Base-by-base conservation (phyloP, 2,888 invertebrate species). In the Halocaridina rubra region DNA sequence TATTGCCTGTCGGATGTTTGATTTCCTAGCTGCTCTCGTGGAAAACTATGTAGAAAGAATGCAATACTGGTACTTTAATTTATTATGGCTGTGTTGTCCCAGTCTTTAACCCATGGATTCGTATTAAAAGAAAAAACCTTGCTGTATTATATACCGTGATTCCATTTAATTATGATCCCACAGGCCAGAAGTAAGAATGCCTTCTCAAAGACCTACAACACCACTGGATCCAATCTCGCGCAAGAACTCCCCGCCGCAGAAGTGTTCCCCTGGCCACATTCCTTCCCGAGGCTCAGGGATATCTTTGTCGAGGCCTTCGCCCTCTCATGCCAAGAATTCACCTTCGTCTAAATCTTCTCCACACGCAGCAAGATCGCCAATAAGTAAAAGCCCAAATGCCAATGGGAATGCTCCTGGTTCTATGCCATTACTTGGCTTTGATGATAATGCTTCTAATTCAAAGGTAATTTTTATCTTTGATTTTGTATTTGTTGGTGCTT, bases 221-320 rank as follows among this genome's bases (percentile, higher is more conserved):
- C 86, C 86, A 0, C 71, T 86, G 10, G 86, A 86, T 13, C 79
- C 86, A 24, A 57, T 72, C 7, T 27, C 81, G 27, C 76, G 86
- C 5, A 81, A 79, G 71, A 88, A 72, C 39, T 86, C 84, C n/a
- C 81, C 81, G 0, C 79, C 87, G 16, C 85, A 74, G 76, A 81
- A 85, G 71, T 74, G 78, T 24, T 75, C 85, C n/a, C 81, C 81
- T n/a, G 75, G 75, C 57, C 81, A 76, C 24, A 67, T 69, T 5
- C 61, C 61, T 7, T 84, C 82, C 1, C 71, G 82, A 3, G 78
- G 82, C 61, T 72, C 82, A 2, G 27, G 77, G 30, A 77, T 72
- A 29, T 46, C 82, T 24, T 61, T 78, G 24, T 78, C 82, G 16
- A 57, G 78, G 39, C 82, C 82, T 7, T 84, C 82, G 2, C 82